Conservation (phyloP, 2,888 invertebrate species). For the Lordiphosa fenestrarum region DNA sequence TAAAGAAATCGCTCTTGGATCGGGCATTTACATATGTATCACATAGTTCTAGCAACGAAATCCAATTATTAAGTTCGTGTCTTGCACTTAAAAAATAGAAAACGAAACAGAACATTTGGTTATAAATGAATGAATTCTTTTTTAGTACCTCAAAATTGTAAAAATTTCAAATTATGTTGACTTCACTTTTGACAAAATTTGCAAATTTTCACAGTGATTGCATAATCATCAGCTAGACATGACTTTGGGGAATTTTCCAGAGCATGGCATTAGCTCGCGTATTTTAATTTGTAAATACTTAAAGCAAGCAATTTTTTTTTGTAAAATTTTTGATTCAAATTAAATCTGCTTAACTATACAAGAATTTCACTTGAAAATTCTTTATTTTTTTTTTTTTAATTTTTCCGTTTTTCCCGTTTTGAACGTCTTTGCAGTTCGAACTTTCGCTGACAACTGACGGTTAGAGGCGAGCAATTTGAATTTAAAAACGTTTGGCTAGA, state of each 20-base stretch:
- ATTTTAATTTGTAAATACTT: neutral
- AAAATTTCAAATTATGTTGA: neutral
- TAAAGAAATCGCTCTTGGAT: too few relatives aligned
- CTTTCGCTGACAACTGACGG: slow-evolving; percentile 77
- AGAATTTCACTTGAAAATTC: slow-evolving; percentile 3
- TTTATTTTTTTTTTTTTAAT: neutral
- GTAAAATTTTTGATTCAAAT: slow-evolving; percentile 2
- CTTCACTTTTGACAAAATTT: slow-evolving; percentile 2
- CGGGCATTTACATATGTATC: too few relatives aligned
- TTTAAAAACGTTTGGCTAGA: slow-evolving; percentile 71
- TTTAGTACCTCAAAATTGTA: too few relatives aligned
- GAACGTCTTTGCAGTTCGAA: slow-evolving; percentile 71
- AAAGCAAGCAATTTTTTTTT: neutral
- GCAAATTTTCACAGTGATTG: slow-evolving; percentile 42
- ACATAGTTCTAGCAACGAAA: too few relatives aligned
- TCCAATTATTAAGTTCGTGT: too few relatives aligned
- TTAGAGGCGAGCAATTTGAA: slow-evolving; percentile 69
- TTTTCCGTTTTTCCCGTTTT: slow-evolving; percentile 36
- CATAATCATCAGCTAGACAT: slow-evolving; percentile 60
- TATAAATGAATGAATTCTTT: too few relatives aligned
- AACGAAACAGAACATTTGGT: too few relatives aligned
- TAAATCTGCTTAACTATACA: slow-evolving; percentile 6
- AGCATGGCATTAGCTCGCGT: slow-evolving; percentile 4
- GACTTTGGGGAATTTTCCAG: neutral
- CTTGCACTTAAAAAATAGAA: too few relatives aligned